These are phyloP conservation scores for Leptinotarsa undecemlineata DNA, from an alignment of 1,140 invertebrate genomes.

Conservation along the genomic window DNA sequence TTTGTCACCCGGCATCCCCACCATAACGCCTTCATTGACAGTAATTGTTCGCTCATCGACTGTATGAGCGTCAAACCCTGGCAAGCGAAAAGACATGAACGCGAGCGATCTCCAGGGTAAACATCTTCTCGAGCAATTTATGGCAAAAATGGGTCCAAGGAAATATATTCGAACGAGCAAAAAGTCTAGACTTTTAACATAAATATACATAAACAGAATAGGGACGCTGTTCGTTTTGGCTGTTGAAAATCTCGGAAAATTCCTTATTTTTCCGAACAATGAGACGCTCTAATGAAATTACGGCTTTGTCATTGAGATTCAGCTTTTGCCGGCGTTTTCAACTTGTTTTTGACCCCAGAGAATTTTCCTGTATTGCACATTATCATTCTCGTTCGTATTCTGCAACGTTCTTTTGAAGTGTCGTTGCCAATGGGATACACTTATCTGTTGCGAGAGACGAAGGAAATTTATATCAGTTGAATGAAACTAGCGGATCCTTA, in stretches of 20 bases:
- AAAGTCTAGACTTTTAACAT: constrained; percentile 23
- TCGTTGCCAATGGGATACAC: too few species aligned
- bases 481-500: too few species aligned
- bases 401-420: background rate
- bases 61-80: constrained; percentile 9
- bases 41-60: constrained; percentile 7
- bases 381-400: background rate
- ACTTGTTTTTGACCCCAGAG: background rate
- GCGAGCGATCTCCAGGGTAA: constrained; percentile 15
- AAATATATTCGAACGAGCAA: constrained; percentile 11
- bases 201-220: constrained; percentile 23
- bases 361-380: background rate
- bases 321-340: background rate
- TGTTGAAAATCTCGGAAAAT: constrained; percentile 13
- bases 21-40: background rate
- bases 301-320: constrained; percentile 23
- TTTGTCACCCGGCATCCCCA: background rate
- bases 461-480: too few species aligned
- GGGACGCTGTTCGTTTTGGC: constrained; percentile 5
- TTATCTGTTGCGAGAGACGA: too few species aligned
- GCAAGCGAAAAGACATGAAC: constrained; percentile 21
- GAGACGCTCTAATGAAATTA: constrained; percentile 15
- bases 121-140: constrained; percentile 12
- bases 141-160: constrained; percentile 13
- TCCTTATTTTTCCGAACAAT: constrained; percentile 17